Evolutionary conservation across 2,113 vertebrate species (phyloP).

Genomic region (Festucalex cinctus): DNA sequence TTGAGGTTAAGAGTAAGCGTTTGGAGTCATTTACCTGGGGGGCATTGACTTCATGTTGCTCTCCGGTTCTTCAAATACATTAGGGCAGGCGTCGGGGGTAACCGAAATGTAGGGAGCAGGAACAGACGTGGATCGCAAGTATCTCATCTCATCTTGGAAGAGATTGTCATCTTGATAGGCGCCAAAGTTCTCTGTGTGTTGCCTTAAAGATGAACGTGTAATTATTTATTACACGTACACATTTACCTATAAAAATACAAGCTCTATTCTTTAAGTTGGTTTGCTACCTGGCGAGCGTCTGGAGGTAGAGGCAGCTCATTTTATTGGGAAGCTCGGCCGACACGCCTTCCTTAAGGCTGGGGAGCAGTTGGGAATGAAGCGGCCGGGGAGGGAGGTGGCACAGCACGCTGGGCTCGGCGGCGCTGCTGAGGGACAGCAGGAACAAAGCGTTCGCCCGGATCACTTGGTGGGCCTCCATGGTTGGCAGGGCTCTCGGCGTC

Average conservation of each 20-base stretch:
- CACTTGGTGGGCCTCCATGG: conserved; percentile 98
- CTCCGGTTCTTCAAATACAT: conserved; percentile 97
- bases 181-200: conserved; percentile 96
- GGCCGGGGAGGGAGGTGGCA: conserved; percentile 91
- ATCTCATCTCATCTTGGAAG: conserved; percentile 98
- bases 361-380: conserved; percentile 88
- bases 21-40: conserved; percentile 80
- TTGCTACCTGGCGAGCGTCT: conserved; percentile 87
- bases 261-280: not conserved
- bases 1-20: not conserved
- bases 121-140: conserved; percentile 93
- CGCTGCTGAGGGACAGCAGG: conserved; percentile 92
- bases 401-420: conserved; percentile 90
- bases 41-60: conserved; percentile 99
- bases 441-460: conserved; percentile 96
- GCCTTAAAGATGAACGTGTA: conserved; percentile 66
- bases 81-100: conserved; percentile 95
- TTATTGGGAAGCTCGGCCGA: conserved; percentile 93
- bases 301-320: conserved; percentile 95
- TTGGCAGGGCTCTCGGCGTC: conserved; percentile 91
- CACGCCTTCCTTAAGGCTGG: conserved; percentile 93
- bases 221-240: not conserved
- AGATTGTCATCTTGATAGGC: conserved; percentile 95
- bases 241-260: not conserved
- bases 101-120: conserved; percentile 97